Conservation (phyloP, 2,888 invertebrate species). For the Platycheirus albimanus region DNA sequence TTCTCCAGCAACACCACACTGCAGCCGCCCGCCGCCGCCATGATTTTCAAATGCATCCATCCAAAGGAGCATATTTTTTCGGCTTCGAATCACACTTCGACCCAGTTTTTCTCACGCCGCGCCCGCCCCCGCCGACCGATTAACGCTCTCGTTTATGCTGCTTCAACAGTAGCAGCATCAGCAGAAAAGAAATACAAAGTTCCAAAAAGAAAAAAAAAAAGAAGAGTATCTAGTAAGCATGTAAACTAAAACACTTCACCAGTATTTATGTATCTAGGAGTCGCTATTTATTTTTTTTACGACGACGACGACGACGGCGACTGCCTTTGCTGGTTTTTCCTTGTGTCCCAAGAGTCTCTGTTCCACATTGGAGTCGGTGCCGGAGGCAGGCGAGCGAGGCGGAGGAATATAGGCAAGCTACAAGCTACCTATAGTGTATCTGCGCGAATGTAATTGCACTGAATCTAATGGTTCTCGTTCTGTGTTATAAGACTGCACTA, state of each 20-base stretch:
- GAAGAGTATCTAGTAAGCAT: no score
- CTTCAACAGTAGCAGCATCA: slow-evolving; percentile 31
- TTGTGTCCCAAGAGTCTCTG: slow-evolving; percentile 64
- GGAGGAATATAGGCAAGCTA: slow-evolving; percentile 5
- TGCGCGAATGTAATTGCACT: slow-evolving; percentile 63
- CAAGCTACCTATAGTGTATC: slow-evolving; percentile 27
- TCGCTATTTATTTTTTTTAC: slow-evolving; percentile 28
- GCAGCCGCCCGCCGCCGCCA: slow-evolving; percentile 15
- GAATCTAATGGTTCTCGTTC: slow-evolving; percentile 67
- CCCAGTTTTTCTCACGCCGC: slow-evolving; percentile 66
- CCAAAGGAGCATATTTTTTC: slow-evolving; percentile 50
- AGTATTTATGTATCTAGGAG: slow-evolving; percentile 67
- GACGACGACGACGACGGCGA: slow-evolving; percentile 7
- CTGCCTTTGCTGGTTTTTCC: slow-evolving; percentile 38
- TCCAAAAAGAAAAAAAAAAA: slow-evolving; percentile 28
- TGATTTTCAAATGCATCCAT: slow-evolving; percentile 58
- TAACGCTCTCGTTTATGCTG: slow-evolving; percentile 58
- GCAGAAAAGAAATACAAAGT: slow-evolving; percentile 34
- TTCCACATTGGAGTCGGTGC: slow-evolving; percentile 43
- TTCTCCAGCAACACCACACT: slow-evolving; percentile 8
- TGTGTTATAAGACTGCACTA: slow-evolving; percentile 66
- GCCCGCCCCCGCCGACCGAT: slow-evolving; percentile 67
- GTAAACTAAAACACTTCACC: slow-evolving; percentile 67
- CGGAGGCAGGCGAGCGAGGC: slow-evolving; percentile 10
- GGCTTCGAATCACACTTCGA: slow-evolving; percentile 69